phyloP scores from a whole-genome alignment of 2,113 vertebrate species.

The Oncorhynchus kisutch region DNA sequence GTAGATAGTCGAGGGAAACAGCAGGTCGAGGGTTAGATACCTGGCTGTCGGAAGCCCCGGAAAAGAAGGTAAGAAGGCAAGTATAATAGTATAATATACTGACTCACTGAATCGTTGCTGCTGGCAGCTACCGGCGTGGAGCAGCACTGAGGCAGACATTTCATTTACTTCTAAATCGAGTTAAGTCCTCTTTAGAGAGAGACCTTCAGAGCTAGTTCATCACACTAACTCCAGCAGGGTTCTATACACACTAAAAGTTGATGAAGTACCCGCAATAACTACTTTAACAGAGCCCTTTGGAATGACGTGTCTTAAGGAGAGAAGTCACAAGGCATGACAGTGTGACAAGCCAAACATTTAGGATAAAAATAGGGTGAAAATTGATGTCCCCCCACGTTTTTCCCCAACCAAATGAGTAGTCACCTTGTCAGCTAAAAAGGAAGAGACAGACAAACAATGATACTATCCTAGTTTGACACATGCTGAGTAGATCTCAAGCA shows the following conservation, averaged over 20 bases:
- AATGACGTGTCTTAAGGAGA: background rate
- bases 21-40: too few species aligned
- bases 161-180: background rate
- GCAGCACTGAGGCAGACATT: background rate
- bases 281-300: background rate
- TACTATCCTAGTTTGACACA: too few species aligned
- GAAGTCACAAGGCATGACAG: background rate
- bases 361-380: conserved; percentile 27
- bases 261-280: background rate
- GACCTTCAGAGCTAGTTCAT: background rate
- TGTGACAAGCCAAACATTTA: conserved; percentile 8
- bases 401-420: conserved; percentile 18
- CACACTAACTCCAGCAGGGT: background rate
- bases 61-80: too few species aligned
- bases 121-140: background rate
- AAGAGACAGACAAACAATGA: background rate
- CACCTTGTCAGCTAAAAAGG: conserved; percentile 20
- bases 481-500: too few species aligned
- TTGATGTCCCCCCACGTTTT: background rate
- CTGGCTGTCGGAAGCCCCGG: too few species aligned
- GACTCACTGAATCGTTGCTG: background rate
- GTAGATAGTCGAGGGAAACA: too few species aligned
- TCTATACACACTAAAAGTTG: background rate
- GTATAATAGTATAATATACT: background rate
- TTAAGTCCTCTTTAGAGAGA: background rate